These are phyloP conservation scores for Dryobates pubescens DNA, from an alignment of 2,797 vertebrate species.

Conservation along the genomic window DNA sequence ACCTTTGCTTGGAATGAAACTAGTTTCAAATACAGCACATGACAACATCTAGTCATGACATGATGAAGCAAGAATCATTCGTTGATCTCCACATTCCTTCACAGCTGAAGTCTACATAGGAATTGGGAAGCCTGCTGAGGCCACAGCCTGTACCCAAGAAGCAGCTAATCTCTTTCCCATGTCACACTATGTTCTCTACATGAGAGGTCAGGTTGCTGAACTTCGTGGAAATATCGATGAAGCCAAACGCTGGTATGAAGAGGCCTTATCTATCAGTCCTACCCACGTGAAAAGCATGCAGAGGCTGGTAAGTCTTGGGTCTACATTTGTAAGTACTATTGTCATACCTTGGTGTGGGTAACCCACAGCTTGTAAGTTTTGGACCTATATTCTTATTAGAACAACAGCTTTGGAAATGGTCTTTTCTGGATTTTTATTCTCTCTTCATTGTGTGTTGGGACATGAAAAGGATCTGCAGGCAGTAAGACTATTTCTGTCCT, in stretches of 20 bases:
- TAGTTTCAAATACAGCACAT: not conserved
- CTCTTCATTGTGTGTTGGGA: not conserved
- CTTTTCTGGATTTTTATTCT: not conserved
- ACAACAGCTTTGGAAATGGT: not conserved
- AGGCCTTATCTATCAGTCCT: conserved; percentile 97
- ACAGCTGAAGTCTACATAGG: conserved; percentile 96
- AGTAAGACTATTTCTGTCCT: not conserved
- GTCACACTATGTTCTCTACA: conserved; percentile 96
- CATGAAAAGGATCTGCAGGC: not conserved
- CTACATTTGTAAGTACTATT: rapidly evolving
- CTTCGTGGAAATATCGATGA: conserved; percentile 92
- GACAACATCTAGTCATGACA: not conserved
- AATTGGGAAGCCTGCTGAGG: conserved; percentile 94
- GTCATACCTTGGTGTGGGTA: not conserved
- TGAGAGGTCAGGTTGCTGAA: conserved; percentile 95
- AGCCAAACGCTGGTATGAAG: conserved; percentile 97
- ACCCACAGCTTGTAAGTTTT: not conserved
- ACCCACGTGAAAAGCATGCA: conserved; percentile 99
- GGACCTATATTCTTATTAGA: not conserved
- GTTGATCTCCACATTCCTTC: not conserved
- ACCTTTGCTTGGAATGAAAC: not conserved
- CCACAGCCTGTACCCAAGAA: conserved; percentile 95
- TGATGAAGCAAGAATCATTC: not conserved
- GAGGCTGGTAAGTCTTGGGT: conserved; percentile 88
- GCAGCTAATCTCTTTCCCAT: conserved; percentile 95